Base-by-base conservation (phyloP, 2,797 vertebrate genomes). In the Cetoscarus ocellatus region DNA sequence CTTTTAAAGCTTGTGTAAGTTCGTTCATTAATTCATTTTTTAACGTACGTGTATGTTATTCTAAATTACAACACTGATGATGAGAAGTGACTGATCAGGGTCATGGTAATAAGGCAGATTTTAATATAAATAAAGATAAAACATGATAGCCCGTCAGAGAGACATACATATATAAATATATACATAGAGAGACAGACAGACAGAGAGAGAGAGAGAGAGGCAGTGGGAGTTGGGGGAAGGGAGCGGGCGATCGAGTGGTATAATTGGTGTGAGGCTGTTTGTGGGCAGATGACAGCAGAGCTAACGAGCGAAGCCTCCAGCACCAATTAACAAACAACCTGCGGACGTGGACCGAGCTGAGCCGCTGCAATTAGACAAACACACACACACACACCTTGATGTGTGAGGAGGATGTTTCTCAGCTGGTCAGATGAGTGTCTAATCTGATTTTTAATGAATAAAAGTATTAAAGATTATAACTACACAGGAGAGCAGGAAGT, bases 251-350 rank as follows among this genome's bases (percentile, higher is more conserved):
- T 19, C 0, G 53, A 64, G 65, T 8, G 8, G 67, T 13, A 43
- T 86, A 82, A 84, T 86, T 87, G 82, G 77, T 69, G 56, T 63
- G 72, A 84, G 59, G 49, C 36, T 83, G 87, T 89, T 84, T 80
- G 43, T 49, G 73, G 71, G 78, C 80, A 80, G 83, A 82, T 80
- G 77, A 86, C 75, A 69, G 53, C 58, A 36, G 77, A 85, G 61
- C 77, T 86, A 85, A 88, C 61, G 56, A 88, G 80, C 72, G 49
- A 50, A 81, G 77, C 73, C 82, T 86, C 70, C 65, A 73, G 83
- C 73, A 54, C 73, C 79, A 82, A 85, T 86, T 90, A 85, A 75
- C 61, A 64, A 70, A 54, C 75, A 82, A 77, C 59, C 62, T 75
- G 70, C 74, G 75, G 70, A 78, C 84, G 75, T 88, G 84, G 72